These are phyloP conservation scores for Tinea semifulvella DNA, from an alignment of 2,888 invertebrate species.

Conservation along the genomic window DNA sequence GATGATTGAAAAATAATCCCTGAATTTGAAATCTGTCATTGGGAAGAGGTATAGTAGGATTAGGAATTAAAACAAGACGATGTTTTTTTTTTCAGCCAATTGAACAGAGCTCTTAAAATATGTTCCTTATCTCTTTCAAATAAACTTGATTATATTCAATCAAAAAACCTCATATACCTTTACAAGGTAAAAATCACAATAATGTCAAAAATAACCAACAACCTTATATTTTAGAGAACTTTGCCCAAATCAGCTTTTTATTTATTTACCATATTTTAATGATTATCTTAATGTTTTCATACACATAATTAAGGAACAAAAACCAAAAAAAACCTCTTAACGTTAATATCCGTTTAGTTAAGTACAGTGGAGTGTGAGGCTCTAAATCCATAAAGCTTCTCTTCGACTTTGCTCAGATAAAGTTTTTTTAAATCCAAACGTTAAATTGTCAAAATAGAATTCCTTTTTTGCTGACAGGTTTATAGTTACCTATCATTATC, in stretches of 20 bases:
- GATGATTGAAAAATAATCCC: too few species aligned
- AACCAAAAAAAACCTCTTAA: conserved; percentile 47
- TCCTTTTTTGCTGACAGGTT: too few species aligned
- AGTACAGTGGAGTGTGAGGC: conserved; percentile 56
- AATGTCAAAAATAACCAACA: conserved; percentile 49
- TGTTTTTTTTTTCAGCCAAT: conserved; percentile 44
- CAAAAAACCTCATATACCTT: conserved; percentile 11
- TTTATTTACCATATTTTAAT: conserved; percentile 56
- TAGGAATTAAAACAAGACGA: conserved; percentile 19
- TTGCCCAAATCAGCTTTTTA: conserved; percentile 38
- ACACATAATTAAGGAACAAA: conserved; percentile 67
- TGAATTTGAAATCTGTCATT: too few species aligned
- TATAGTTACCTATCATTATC: too few species aligned
- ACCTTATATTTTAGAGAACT: conserved; percentile 33
- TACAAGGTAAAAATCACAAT: conserved; percentile 32
- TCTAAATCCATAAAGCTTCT: conserved; percentile 41
- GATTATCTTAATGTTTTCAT: conserved; percentile 56
- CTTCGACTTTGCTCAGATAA: too few species aligned
- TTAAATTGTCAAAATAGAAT: too few species aligned
- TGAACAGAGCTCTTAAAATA: conserved; percentile 36
- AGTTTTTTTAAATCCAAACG: too few species aligned
- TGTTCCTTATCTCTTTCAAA: conserved; percentile 14
- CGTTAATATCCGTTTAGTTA: conserved; percentile 44
- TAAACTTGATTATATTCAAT: conserved; percentile 20
- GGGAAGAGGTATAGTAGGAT: not conserved